Conservation (phyloP, 1,140 invertebrate species). For the Papilio machaon region DNA sequence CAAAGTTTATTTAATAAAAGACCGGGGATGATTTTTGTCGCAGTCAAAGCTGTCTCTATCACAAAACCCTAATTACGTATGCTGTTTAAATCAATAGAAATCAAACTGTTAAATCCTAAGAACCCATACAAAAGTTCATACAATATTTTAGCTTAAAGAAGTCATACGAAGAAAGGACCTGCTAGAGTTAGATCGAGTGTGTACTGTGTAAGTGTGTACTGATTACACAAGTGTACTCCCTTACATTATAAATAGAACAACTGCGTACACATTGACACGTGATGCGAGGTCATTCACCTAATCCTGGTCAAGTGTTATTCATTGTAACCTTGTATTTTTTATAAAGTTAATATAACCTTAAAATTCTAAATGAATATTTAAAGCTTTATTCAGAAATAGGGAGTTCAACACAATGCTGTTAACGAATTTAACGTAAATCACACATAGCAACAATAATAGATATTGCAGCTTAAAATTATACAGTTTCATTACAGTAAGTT, state of each 20-base stretch:
- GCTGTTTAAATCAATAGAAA: background rate
- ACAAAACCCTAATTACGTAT: background rate
- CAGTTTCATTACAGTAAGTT: too few species aligned
- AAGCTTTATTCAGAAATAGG: background rate
- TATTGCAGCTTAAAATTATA: too few species aligned
- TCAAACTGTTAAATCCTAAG: background rate
- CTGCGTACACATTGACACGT: constrained; percentile 36
- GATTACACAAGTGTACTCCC: constrained; percentile 9
- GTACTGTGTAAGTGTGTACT: background rate
- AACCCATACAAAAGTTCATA: background rate
- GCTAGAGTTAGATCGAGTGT: background rate
- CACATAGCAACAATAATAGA: too few species aligned
- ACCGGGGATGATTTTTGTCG: background rate
- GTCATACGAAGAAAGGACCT: background rate
- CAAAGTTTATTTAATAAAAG: background rate
- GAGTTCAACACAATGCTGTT: background rate
- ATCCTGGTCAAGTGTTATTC: background rate
- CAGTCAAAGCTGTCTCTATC: background rate
- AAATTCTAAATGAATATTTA: too few species aligned
- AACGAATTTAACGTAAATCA: too few species aligned
- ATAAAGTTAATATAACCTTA: too few species aligned
- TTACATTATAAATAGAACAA: constrained; percentile 5
- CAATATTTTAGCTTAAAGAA: background rate
- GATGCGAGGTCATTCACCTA: constrained; percentile 46
- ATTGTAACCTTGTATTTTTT: background rate